A percentile compares a stretch with the other conserved stretches of the same genome.
phyloP scores from a whole-genome alignment of 2,888 invertebrate genomes.

The Acrobasis suavella region DNA sequence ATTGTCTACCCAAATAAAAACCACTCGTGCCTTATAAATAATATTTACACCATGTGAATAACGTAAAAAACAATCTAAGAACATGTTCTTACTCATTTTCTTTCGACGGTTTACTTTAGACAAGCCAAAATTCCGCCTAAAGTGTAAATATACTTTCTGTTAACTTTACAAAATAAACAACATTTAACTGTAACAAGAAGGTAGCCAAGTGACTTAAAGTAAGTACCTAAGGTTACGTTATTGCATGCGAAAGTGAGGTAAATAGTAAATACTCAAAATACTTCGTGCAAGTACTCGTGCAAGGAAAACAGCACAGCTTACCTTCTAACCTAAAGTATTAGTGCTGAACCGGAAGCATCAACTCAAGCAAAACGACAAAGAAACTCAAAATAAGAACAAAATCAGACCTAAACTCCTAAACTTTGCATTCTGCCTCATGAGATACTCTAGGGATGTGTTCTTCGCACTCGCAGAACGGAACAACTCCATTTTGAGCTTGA shows the following conservation, averaged over 20 bases:
- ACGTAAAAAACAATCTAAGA: no score
- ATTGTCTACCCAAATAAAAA: background rate
- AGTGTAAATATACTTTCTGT: no score
- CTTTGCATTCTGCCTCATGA: conserved; percentile 77
- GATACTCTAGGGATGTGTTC: conserved; percentile 76
- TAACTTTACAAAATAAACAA: no score
- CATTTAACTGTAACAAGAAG: background rate
- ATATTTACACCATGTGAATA: no score
- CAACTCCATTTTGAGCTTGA: conserved; percentile 76
- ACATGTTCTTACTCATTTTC: no score
- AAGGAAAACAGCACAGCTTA: conserved; percentile 36
- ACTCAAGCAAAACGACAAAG: conserved; percentile 39
- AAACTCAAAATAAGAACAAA: conserved; percentile 46
- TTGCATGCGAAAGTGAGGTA: conserved; percentile 6
- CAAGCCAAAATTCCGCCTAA: no score
- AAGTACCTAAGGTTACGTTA: background rate
- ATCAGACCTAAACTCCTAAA: conserved; percentile 80
- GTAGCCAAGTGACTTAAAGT: background rate
- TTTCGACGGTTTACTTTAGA: no score
- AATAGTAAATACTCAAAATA: conserved; percentile 15
- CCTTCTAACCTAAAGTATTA: conserved; percentile 36
- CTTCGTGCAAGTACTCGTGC: conserved; percentile 43
- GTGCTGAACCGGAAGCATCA: conserved; percentile 47
- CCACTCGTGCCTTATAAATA: background rate
- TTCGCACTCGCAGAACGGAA: conserved; percentile 77